Evolutionary conservation across 2,888 invertebrate genomes (phyloP).

Genomic region (Lingula anatina): DNA sequence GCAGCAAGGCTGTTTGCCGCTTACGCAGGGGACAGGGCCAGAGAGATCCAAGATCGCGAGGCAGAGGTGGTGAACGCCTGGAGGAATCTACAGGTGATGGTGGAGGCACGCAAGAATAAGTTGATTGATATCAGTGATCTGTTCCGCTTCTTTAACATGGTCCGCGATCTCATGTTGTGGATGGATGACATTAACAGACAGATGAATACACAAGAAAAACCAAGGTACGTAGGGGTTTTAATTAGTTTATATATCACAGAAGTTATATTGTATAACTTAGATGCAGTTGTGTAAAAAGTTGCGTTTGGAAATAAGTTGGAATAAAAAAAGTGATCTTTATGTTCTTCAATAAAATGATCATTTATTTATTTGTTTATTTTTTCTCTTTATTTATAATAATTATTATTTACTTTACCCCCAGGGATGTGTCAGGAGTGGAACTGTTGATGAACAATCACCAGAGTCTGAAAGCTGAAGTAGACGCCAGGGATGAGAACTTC

Average conservation of each 20-base stretch:
- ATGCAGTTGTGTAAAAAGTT: no score
- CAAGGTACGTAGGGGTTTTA: conserved; percentile 72
- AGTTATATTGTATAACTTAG: no score
- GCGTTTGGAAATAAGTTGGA: no score
- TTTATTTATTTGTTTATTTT: no score
- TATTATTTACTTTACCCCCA: no score
- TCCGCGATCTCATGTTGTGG: conserved; percentile 94
- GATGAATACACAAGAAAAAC: conserved; percentile 99
- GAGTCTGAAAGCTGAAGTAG: conserved; percentile 96
- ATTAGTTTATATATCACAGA: no score
- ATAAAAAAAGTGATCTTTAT: no score
- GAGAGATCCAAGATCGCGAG: conserved; percentile 92
- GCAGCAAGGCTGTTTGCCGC: conserved; percentile 86
- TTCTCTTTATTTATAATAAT: no score
- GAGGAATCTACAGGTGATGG: conserved; percentile 72
- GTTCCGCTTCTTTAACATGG: conserved; percentile 93
- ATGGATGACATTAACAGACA: conserved; percentile 98
- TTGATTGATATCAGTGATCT: conserved; percentile 94
- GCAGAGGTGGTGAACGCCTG: conserved; percentile 94
- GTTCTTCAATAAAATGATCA: no score
- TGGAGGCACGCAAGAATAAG: conserved; percentile 60
- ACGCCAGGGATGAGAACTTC: conserved; percentile 97
- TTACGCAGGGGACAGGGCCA: conserved; percentile 95
- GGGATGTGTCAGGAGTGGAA: conserved; percentile 96
- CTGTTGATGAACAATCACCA: conserved; percentile 99